Evolutionary conservation across 2,113 vertebrate genomes (phyloP), one percentile per base, ranked within the genome.

Genomic region (Loxodonta africana): DNA sequence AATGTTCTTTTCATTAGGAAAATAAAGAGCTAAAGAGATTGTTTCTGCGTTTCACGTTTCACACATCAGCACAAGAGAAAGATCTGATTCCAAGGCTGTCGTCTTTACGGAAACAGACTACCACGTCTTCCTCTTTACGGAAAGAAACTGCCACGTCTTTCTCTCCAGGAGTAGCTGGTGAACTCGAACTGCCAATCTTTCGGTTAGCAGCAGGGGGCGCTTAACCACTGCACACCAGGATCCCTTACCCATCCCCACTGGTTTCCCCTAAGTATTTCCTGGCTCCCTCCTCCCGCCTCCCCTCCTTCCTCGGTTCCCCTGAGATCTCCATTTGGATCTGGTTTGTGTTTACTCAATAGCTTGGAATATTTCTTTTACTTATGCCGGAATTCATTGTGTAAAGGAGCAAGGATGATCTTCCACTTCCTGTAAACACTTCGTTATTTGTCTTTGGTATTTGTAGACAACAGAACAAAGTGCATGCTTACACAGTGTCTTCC

Each of bases 361-460:
- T 88, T 46, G 37, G 51, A 82, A 88, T 82, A 74, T 71, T 37
- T 90, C 77, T 95, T 94, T 95, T 71, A 87, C 63, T 91, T 90
- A 96, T 48, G 77, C 37, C 48, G 51, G 77, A 74, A 96, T 69
- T 94, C 83, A 94, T 94, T 53, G 93, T 71, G 63, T 94, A 95
- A 88, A 93, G 2, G 37, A 84, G 62, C 71, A 65, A 83, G 57
- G 83, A 48, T 90, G 83, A 90, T 95, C 93, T 93, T 71, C 94
- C 83, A 62, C 60, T 81, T 96, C 81, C 90, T 7, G 2, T 92
- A 96, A 97, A 97, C 91, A 90, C 90, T 97, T 96, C 92, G 95
- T 96, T 95, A 88, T 97, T 97, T 97, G 81, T 82, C 93, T 95
- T 93, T 95, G 88, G 74, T 96, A 88, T 98, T 95, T 96, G 95